Evolutionary conservation across 2,797 vertebrate genomes (phyloP), one percentile per base, ranked within the genome.

Genomic region (Chromis chromis): DNA sequence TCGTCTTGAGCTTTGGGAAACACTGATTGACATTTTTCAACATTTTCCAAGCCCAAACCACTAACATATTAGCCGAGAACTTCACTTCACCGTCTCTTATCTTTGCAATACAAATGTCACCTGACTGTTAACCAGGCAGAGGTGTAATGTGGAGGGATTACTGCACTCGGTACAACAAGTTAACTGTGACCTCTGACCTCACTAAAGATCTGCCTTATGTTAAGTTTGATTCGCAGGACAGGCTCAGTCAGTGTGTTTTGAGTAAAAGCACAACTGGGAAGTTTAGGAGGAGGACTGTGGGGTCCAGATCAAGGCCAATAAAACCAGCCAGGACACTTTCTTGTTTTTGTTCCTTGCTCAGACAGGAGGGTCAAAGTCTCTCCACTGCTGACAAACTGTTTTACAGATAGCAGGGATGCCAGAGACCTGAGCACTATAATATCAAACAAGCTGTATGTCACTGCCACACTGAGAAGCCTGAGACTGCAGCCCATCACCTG

Each of bases 341-440:
- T 77, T 94, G 88, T 92, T 94, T 91, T 85, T 78, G 73, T 85
- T 88, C 3, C 25, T 66, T 60, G 79, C 19, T 78, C 86, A 39
- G 53, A 77, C 65, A 59, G 36, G 79, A 89, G 86, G 91, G 89
- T 93, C 93, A 90, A 72, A 73, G 67, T 90, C 91, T 94, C 77
- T 92, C 85, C 21, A 46, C 44, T 24, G 71, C 27, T 78, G 85
- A 86, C 85, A 78, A 78, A 67, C 80, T 74, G 74, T 89, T 92
- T 76, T 82, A 58, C 53, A 86, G 81, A 89, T 83, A 86, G 33
- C 71, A 50, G 70, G 7, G 54, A 65, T 87, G 91, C 93, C 94
- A 94, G 86, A 89, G 91, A 92, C 89, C 78, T 72, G 74, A 67
- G 67, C 64, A 10, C 64, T 44, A 7, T 72, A 4, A 36, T 1